Conservation (phyloP, 2,113 vertebrate species). For the Pitta sordida region DNA sequence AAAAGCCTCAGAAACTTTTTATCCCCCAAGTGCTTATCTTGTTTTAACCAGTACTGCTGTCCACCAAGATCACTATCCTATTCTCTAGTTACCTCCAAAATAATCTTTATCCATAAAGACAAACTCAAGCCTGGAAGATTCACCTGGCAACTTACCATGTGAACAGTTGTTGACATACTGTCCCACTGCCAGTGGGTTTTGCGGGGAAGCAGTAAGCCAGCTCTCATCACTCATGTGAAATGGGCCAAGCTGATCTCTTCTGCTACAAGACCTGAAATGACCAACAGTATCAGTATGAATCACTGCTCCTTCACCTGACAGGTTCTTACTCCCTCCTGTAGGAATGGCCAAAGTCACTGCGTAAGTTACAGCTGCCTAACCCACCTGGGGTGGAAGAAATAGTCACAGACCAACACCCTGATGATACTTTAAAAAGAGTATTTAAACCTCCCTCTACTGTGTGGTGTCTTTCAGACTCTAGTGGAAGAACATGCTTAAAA, state of each 20-base stretch:
- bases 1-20: neutral
- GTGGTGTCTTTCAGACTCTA: neutral
- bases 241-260: constrained; percentile 84
- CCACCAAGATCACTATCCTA: neutral
- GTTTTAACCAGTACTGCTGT: neutral
- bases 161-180: constrained; percentile 96
- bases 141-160: constrained; percentile 65
- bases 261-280: constrained; percentile 84
- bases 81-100: neutral
- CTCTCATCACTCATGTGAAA: constrained; percentile 82
- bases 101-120: neutral
- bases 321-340: neutral
- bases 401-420: accelerated
- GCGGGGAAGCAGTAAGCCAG: constrained; percentile 79
- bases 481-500: neutral
- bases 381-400: accelerated
- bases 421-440: neutral
- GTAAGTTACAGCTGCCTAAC: neutral
- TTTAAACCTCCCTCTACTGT: neutral
- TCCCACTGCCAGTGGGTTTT: constrained; percentile 87
- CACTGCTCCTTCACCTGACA: neutral
- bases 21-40: accelerated
- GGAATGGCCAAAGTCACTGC: neutral
- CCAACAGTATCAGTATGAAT: neutral
- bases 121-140: neutral